phyloP scores from a whole-genome alignment of 2,888 invertebrate species.

The Philhelius pedissequus region DNA sequence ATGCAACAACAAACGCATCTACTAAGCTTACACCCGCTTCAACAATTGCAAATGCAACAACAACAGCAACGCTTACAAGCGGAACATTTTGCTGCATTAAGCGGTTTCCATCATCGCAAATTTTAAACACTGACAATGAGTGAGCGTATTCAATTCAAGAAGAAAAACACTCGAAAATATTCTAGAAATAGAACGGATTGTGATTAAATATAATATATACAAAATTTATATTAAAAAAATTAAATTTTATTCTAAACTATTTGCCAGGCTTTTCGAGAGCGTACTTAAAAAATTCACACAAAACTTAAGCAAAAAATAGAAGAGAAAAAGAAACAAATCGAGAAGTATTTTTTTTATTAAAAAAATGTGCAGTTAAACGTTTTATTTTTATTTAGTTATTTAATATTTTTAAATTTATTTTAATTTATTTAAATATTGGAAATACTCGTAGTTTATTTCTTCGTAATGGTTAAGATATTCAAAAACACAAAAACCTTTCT shows the following conservation, averaged over 20 bases:
- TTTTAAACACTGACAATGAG: constrained; percentile 50
- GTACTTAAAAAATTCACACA: constrained; percentile 59
- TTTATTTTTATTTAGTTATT: constrained; percentile 40
- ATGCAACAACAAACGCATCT: constrained; percentile 66
- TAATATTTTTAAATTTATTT: constrained; percentile 44
- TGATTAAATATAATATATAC: constrained; percentile 42
- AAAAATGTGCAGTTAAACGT: constrained; percentile 53
- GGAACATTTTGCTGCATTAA: constrained; percentile 57
- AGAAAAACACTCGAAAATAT: background rate
- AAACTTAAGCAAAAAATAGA: constrained; percentile 45
- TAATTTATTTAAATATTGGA: constrained; percentile 61
- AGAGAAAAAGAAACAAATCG: constrained; percentile 19
- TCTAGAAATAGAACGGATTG: constrained; percentile 44
- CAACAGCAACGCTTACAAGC: constrained; percentile 70
- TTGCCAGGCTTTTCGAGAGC: constrained; percentile 59
- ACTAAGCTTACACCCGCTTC: constrained; percentile 56
- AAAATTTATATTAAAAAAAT: constrained; percentile 17
- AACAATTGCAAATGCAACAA: constrained; percentile 61
- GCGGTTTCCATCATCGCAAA: constrained; percentile 63
- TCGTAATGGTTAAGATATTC: constrained; percentile 26
- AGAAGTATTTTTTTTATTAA: constrained; percentile 46
- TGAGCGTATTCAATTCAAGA: constrained; percentile 1
- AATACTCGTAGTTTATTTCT: constrained; percentile 51
- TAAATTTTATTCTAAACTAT: constrained; percentile 29
- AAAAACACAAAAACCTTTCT: constrained; percentile 57